Evolutionary conservation across 2,113 vertebrate species (phyloP).

Genomic region (Lamprotornis superbus): DNA sequence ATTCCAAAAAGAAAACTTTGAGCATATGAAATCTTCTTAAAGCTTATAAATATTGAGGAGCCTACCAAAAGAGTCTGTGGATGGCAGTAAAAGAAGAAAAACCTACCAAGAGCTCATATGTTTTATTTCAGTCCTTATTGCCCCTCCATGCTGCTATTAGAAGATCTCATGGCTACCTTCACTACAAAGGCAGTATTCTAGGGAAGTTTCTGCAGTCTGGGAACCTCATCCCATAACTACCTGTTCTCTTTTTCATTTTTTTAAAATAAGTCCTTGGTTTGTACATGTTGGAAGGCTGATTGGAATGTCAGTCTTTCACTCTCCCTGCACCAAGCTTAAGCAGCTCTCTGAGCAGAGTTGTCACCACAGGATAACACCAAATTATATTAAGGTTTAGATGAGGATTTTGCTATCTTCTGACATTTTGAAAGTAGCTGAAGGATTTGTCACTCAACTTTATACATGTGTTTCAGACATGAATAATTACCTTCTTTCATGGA

Average conservation of each 20-base stretch:
- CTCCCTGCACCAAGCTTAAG: background rate
- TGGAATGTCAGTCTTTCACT: background rate
- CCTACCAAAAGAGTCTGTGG: background rate
- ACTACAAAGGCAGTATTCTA: background rate
- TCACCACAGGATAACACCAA: background rate
- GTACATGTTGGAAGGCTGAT: background rate
- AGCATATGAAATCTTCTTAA: background rate
- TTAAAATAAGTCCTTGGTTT: background rate
- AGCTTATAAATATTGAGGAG: background rate
- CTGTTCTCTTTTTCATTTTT: background rate
- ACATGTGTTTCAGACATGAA: background rate
- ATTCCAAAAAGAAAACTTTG: background rate
- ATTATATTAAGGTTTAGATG: background rate
- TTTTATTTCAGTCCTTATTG: background rate
- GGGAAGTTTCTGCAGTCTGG: background rate
- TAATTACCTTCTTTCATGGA: background rate
- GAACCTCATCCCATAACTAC: background rate
- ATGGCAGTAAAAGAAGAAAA: background rate
- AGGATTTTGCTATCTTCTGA: background rate
- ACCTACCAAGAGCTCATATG: background rate
- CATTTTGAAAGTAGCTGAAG: background rate
- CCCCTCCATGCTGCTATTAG: background rate
- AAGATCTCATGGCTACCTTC: background rate
- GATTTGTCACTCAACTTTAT: background rate
- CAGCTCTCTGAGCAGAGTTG: background rate